Evolutionary conservation across 2,888 invertebrate species (phyloP).

Genomic region (Volucella zonaria): DNA sequence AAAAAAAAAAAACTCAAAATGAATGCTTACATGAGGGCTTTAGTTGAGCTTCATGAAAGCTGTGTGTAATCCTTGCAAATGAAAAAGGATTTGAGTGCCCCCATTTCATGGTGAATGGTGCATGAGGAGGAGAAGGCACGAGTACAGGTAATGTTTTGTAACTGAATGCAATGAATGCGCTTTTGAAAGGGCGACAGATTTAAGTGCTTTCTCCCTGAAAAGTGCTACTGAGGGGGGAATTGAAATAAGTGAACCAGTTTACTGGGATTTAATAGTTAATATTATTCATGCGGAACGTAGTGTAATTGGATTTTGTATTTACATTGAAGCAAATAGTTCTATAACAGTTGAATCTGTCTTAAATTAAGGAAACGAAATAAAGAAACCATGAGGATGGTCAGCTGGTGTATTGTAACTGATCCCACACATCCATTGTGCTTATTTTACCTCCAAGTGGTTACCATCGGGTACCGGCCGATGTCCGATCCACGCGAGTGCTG

Average conservation of each 20-base stretch:
- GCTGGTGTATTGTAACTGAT: too few species aligned
- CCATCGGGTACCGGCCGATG: too few species aligned
- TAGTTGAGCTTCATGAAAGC: background rate
- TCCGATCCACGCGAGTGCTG: too few species aligned
- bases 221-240: background rate
- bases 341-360: too few species aligned
- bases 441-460: too few species aligned
- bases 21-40: background rate
- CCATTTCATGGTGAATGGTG: background rate
- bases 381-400: too few species aligned
- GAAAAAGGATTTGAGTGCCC: constrained; percentile 4
- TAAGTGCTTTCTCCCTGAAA: background rate
- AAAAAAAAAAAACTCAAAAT: too few species aligned
- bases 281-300: too few species aligned
- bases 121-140: background rate
- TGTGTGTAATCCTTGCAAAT: constrained; percentile 4
- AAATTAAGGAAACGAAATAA: too few species aligned
- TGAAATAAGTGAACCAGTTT: background rate
- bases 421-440: too few species aligned
- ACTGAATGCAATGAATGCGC: constrained; percentile 10
- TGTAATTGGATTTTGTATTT: too few species aligned
- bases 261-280: background rate
- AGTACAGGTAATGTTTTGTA: background rate
- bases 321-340: too few species aligned
- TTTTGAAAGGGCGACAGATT: background rate